Conservation (phyloP, 1,140 invertebrate genomes). For the Brachystomella parvula region DNA sequence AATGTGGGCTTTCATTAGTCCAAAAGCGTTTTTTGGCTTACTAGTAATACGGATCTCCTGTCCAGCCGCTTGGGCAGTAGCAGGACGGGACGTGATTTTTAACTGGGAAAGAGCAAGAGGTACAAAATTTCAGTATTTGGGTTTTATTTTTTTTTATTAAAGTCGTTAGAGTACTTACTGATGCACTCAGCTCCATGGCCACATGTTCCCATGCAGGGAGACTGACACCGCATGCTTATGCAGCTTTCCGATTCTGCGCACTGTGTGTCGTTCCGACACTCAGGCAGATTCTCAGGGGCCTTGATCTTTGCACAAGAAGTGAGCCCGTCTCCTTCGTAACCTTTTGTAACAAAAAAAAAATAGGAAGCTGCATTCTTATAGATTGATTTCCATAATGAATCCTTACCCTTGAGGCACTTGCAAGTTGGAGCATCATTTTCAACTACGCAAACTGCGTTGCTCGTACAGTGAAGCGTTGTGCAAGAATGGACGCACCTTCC, state of each 20-base stretch:
- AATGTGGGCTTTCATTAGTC: too few species aligned
- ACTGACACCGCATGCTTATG: slow-evolving; percentile 67
- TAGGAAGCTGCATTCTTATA: background rate
- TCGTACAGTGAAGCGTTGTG: slow-evolving; percentile 30
- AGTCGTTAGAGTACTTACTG: slow-evolving; percentile 22
- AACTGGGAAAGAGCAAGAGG: slow-evolving; percentile 22
- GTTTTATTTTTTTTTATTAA: background rate
- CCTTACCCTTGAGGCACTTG: slow-evolving; percentile 32
- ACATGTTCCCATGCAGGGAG: slow-evolving; percentile 64
- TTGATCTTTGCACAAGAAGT: slow-evolving; percentile 35
- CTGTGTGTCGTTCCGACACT: slow-evolving; percentile 70
- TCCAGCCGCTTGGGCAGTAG: slow-evolving; percentile 32
- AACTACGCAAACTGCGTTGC: slow-evolving; percentile 36
- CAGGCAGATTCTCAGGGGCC: slow-evolving; percentile 55
- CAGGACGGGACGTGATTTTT: slow-evolving; percentile 35
- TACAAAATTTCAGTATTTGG: background rate
- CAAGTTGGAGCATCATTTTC: slow-evolving; percentile 34
- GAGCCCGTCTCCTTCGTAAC: slow-evolving; percentile 61
- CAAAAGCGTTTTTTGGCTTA: too few species aligned
- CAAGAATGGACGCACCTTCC: slow-evolving; percentile 37
- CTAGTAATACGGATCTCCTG: slow-evolving; percentile 37
- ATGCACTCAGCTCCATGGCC: slow-evolving; percentile 36
- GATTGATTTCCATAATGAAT: background rate
- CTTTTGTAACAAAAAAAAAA: background rate
- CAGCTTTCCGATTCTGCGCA: slow-evolving; percentile 63